Base-by-base conservation (phyloP, 2,888 invertebrate species). In the Mythimna loreyi region DNA sequence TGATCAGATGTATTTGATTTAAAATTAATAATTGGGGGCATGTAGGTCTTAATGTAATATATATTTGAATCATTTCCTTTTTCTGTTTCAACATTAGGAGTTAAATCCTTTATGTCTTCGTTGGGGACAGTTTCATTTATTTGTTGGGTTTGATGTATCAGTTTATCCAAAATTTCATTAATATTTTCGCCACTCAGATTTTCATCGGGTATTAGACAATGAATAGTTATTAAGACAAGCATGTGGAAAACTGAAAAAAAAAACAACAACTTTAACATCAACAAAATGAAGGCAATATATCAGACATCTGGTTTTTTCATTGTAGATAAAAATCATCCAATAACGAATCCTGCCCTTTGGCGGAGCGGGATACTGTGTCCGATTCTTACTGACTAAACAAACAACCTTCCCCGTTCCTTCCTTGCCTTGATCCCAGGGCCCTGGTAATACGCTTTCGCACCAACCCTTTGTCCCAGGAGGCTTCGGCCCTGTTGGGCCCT, bases 61-160 rank as follows among this genome's bases (percentile, higher is more conserved):
- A 89, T 78, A 67, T 84, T 77, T 7, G 89, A 89, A 78, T 89
- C 75, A 73, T 86, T 86, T 40, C 65, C 62, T 66, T 65, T 13
- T 33, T 81, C 69, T 33, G 72, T 55, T 16, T 71, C 66, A 36
- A 66, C 23, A 13, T 23, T 30, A n/a, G 73, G 43, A 59, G 67
- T 55, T 47, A 63, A 63, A 47, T 55, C 70, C 23, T 25, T 55
- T 28, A 63, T 23, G 3, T 82, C 83, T 52, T 28, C 30, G 2
- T 33, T 53, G 9, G 53, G 25, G 0, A 8, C 28, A 25, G 78
- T 73, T 16, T 69, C 72, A 59, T 85, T 84, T 40, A 23, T 23
- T 21, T 43, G 52, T 36, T 58, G 40, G 5, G 72, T 61, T 73
- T 87, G 83, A 57, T 75, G 56, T 21, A 87, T 84, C 7, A 89